Evolutionary conservation across 1,140 invertebrate genomes (phyloP).

Genomic region (Palaemon carinicauda): DNA sequence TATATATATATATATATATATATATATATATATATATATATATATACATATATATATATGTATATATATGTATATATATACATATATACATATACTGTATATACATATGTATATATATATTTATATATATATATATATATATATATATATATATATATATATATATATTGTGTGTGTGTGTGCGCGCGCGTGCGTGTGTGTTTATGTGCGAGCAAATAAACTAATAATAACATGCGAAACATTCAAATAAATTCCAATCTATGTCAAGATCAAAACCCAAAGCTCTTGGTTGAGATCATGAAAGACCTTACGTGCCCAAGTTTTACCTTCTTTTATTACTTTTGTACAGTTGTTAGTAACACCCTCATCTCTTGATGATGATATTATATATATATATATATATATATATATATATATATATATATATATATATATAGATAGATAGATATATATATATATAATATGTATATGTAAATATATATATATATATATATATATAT

Average conservation of each 20-base stretch:
- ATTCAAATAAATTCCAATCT: no score
- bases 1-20: not conserved
- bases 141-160: slow-evolving; percentile 4
- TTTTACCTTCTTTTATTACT: no score
- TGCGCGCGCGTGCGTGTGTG: no score
- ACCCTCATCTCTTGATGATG: no score
- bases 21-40: not conserved
- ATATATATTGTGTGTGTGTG: no score
- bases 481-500: not conserved
- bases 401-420: slow-evolving; percentile 13
- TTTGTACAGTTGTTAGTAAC: no score
- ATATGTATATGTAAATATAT: not conserved
- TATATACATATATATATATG: not conserved
- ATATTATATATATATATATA: not conserved
- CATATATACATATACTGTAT: not conserved
- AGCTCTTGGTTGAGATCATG: no score
- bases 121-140: not conserved
- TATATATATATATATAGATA: not conserved
- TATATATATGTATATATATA: slow-evolving; percentile 17
- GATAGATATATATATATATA: not conserved
- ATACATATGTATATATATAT: not conserved
- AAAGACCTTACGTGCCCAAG: no score
- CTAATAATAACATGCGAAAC: no score
- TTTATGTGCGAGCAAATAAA: no score
- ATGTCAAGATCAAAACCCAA: no score